Percentiles rank a stretch among this genome's conserved stretches.
Conservation (phyloP, 2,888 invertebrate genomes). For the Scaptomyza caliginosa region DNA sequence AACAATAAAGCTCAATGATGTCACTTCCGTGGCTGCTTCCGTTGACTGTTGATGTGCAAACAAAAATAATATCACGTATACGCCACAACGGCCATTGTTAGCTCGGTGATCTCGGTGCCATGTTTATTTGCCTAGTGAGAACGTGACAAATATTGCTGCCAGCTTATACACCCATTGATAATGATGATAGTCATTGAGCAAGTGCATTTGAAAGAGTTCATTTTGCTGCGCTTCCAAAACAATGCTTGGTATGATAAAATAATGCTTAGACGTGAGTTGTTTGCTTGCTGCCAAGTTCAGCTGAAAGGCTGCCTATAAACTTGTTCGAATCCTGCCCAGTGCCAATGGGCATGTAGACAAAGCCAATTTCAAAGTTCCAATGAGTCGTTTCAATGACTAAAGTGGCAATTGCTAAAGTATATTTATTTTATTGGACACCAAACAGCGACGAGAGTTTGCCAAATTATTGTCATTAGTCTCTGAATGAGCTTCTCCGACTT, state of each 20-base stretch:
- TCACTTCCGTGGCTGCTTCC: slow-evolving; percentile 35
- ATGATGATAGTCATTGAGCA: slow-evolving; percentile 16
- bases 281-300: slow-evolving; percentile 11
- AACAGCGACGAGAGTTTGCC: slow-evolving; percentile 65
- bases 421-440: slow-evolving; percentile 72
- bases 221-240: slow-evolving; percentile 16
- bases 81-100: slow-evolving; percentile 38
- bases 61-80: slow-evolving; percentile 70
- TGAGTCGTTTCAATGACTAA: slow-evolving; percentile 64
- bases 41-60: slow-evolving; percentile 52
- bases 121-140: slow-evolving; percentile 54
- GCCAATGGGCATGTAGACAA: slow-evolving; percentile 41
- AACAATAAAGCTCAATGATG: slow-evolving; percentile 73
- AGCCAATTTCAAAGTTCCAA: slow-evolving; percentile 49
- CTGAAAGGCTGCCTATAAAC: slow-evolving; percentile 10
- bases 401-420: slow-evolving; percentile 61
- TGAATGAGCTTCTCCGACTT: slow-evolving; percentile 43
- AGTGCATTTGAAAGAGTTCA: slow-evolving; percentile 52
- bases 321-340: slow-evolving; percentile 16
- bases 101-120: slow-evolving; percentile 8
- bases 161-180: slow-evolving; percentile 41
- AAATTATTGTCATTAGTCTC: slow-evolving; percentile 76
- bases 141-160: slow-evolving; percentile 73
- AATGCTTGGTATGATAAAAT: slow-evolving; percentile 10
- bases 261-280: slow-evolving; percentile 28